Base-by-base conservation (phyloP, 2,113 vertebrate species). In the Phoxinus phoxinus region DNA sequence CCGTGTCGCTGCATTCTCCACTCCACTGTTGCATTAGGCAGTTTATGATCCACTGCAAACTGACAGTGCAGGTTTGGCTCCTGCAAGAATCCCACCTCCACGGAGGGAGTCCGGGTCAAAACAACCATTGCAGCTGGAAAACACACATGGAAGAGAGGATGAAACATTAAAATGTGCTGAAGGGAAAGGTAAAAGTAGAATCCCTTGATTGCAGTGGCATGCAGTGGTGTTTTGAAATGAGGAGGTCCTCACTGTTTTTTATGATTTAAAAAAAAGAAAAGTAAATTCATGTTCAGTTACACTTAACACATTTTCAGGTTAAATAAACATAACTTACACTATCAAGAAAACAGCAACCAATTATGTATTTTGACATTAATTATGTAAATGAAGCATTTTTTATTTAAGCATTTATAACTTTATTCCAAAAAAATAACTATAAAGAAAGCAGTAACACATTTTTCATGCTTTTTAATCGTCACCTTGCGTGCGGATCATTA, bases 51-150 rank as follows among this genome's bases (percentile, higher is more conserved):
- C 0, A 94, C 11, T 2, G 85, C 75, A 77, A 95, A 95, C 89
- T 93, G 91, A 61, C 95, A 96, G 87, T 93, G 89, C 73, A 95
- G 91, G 4, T 89, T 89, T 19, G 87, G 90, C 2, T 92, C 85
- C 17, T 81, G 86, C 25, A 86, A 19, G 10, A 95, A 90, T 8
- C 83, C 83, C 10, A 88, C 85, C 25, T 86, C 91, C 84, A 95
- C 67, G 0, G 19, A 21, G 1, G 95, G 90, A 10, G 94, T 76
- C 6, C 78, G 74, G 1, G 94, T 94, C 86, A 91, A 89, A 0
- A 94, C 82, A 10, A 90, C 82, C 91, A 96, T 88, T 25, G 85
- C 90, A 30, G 88, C 96, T 96, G 73, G 13, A 48, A 51, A 59
- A 73, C 84, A 78, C 10, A 85, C 25, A 25, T 30, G 32, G 9